Evolutionary conservation across 35 echinoderm and acorn worm species (phyloP).

Genomic region (Patiria miniata): DNA sequence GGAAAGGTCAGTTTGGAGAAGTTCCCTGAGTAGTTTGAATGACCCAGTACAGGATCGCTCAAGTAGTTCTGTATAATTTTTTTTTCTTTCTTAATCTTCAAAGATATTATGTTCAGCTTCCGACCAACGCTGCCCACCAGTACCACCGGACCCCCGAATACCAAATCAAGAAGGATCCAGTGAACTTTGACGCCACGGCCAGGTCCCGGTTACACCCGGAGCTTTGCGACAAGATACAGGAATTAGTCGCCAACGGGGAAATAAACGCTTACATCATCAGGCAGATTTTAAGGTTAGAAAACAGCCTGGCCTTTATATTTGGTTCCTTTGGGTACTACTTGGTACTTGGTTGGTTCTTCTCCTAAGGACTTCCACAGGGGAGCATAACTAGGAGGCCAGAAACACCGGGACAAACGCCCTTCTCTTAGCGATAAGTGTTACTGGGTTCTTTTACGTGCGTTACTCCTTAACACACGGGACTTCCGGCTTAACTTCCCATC

Average conservation of each 20-base stretch:
- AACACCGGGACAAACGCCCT: too few relatives aligned
- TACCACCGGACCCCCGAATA: constrained; percentile 32
- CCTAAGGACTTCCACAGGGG: too few relatives aligned
- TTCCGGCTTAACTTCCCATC: too few relatives aligned
- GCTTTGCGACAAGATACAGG: constrained; percentile 38
- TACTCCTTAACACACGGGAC: not conserved
- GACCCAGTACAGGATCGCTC: not conserved
- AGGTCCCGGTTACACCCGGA: constrained; percentile 16
- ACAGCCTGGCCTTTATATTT: not conserved
- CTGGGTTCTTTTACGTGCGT: too few relatives aligned
- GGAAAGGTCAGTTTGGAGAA: constrained; percentile 42
- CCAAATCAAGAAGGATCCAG: not conserved
- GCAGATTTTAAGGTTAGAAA: constrained; percentile 45
- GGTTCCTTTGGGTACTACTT: not conserved
- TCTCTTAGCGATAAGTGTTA: too few relatives aligned
- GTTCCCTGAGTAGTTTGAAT: not conserved
- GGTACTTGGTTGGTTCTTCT: too few relatives aligned
- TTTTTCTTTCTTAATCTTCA: not conserved
- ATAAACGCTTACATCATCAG: constrained; percentile 45
- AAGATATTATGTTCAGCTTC: constrained; percentile 66
- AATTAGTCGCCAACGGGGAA: constrained; percentile 48
- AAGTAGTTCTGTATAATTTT: too few relatives aligned
- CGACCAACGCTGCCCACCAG: constrained; percentile 51
- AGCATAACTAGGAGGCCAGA: too few relatives aligned
- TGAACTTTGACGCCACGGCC: not conserved